Evolutionary conservation across 1,140 invertebrate species (phyloP).

Genomic region (Caenorhabditis tropicalis): DNA sequence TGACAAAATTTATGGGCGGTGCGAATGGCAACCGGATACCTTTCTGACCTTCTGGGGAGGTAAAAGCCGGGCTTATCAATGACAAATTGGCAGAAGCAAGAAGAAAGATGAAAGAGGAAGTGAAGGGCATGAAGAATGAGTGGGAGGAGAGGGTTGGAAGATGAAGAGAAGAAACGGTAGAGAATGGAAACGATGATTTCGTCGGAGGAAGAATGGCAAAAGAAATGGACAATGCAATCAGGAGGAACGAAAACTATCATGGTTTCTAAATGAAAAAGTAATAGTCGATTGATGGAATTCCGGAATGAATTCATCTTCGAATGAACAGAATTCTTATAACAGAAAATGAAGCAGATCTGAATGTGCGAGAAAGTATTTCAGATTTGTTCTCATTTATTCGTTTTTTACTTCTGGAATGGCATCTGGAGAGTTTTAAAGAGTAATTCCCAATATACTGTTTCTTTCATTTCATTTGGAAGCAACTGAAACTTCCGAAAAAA

Average conservation of each 20-base stretch:
- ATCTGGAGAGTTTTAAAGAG: too few species aligned
- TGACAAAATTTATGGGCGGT: conserved; percentile 7
- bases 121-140: neutral
- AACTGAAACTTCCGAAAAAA: too few species aligned
- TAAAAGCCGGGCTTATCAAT: neutral
- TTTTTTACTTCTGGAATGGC: too few species aligned
- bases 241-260: neutral
- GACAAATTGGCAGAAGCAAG: conserved; percentile 26
- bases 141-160: neutral
- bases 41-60: neutral
- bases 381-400: too few species aligned
- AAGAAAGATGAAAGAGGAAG: neutral
- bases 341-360: too few species aligned
- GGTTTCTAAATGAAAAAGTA: conserved; percentile 1
- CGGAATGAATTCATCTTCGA: neutral
- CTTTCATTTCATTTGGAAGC: too few species aligned
- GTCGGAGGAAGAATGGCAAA: neutral
- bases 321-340: too few species aligned
- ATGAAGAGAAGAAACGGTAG: too few species aligned
- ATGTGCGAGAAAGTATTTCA: neutral
- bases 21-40: neutral
- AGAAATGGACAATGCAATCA: neutral
- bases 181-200: too few species aligned
- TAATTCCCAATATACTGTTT: too few species aligned
- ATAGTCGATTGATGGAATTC: neutral